Evolutionary conservation across 2,888 invertebrate genomes (phyloP).

Genomic region (Ectemnius cavifrons): DNA sequence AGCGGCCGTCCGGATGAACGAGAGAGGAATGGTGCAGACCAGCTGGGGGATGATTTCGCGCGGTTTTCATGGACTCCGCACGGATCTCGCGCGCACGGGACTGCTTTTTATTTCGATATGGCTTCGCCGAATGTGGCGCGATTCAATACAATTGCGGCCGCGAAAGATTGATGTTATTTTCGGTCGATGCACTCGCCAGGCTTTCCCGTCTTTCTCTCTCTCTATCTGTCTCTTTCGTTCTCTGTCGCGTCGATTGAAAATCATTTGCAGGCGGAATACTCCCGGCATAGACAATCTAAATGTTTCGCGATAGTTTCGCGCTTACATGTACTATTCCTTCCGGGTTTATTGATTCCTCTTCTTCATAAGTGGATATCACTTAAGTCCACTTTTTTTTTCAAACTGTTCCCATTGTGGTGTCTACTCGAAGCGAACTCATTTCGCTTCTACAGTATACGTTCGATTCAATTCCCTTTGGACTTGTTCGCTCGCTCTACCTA

Average conservation of each 20-base stretch:
- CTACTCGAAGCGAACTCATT: too few species aligned
- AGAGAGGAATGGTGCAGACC: not conserved
- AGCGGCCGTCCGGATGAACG: not conserved
- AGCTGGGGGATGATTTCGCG: slow-evolving; percentile 38
- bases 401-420: too few species aligned
- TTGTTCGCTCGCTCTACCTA: too few species aligned
- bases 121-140: slow-evolving; percentile 4
- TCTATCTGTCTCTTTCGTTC: not conserved
- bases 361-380: too few species aligned
- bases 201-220: not conserved
- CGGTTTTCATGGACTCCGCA: slow-evolving; percentile 27
- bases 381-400: too few species aligned
- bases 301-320: too few species aligned
- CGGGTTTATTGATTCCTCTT: too few species aligned
- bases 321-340: too few species aligned
- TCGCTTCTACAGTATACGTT: too few species aligned
- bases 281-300: not conserved
- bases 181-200: not conserved
- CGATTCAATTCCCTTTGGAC: too few species aligned
- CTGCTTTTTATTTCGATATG: slow-evolving; percentile 17
- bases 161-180: slow-evolving; percentile 17
- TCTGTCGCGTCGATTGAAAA: slow-evolving; percentile 14
- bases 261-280: slow-evolving; percentile 14
- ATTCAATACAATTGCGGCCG: slow-evolving; percentile 24
- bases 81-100: not conserved